Conservation (phyloP, 1,140 invertebrate genomes). For the Leptestheria dahalacensis region DNA sequence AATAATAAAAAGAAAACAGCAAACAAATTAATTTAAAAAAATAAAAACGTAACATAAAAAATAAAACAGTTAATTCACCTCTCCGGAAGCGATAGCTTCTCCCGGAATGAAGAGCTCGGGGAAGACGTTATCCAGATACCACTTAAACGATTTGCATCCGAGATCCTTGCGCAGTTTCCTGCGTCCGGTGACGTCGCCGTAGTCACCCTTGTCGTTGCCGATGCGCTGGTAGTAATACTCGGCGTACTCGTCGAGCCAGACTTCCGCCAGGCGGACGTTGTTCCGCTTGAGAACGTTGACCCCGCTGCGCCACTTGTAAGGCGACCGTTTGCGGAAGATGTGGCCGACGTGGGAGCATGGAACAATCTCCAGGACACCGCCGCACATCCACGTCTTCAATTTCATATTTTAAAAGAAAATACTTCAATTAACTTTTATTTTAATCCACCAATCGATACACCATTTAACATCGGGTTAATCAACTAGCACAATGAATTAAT, state of each 20-base stretch:
- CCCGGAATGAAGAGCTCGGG: conserved; percentile 94
- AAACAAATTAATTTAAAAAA: not conserved
- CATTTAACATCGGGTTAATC: conserved; percentile 14
- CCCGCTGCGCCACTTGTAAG: conserved; percentile 34
- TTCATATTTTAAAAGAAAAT: not conserved
- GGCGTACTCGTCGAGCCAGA: conserved; percentile 32
- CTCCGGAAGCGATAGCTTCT: conserved; percentile 84
- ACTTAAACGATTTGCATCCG: conserved; percentile 87
- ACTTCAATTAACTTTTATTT: not conserved
- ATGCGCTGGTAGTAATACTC: conserved; percentile 44
- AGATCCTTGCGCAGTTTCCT: conserved; percentile 58
- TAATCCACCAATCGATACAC: not conserved
- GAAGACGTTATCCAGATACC: conserved; percentile 94
- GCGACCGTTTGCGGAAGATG: conserved; percentile 36
- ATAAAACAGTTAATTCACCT: conserved; percentile 44
- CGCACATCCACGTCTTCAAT: conserved; percentile 34
- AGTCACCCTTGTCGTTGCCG: conserved; percentile 90
- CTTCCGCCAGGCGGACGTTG: conserved; percentile 29
- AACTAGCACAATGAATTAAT: conserved; percentile 4
- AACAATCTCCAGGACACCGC: conserved; percentile 34
- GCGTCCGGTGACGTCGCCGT: conserved; percentile 72
- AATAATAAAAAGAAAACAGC: not conserved
- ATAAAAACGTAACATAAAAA: not conserved
- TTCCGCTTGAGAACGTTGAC: conserved; percentile 23
- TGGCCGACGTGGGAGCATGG: conserved; percentile 38